Conservation (phyloP, 2,888 invertebrate genomes). For the Heliconius cydno region DNA sequence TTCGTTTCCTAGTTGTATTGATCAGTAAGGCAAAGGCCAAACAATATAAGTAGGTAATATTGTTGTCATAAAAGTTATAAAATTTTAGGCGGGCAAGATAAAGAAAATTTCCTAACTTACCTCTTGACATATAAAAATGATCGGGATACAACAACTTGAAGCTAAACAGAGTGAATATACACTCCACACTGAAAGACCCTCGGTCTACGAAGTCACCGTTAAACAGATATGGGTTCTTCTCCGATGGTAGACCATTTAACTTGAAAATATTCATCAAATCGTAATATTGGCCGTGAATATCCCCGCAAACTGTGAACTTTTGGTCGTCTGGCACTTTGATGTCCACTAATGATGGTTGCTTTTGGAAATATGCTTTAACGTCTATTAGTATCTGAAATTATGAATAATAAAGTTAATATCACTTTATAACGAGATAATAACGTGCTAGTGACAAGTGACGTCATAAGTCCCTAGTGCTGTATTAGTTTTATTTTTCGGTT, state of each 20-base stretch:
- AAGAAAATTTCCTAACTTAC: conserved; percentile 77
- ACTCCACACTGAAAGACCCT: conserved; percentile 99
- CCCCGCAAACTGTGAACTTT: conserved; percentile 99
- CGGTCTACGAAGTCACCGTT: conserved; percentile 99
- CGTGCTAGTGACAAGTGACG: neutral
- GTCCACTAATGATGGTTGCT: conserved; percentile 94
- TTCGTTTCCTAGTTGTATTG: no score
- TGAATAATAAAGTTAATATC: neutral
- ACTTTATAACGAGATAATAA: neutral
- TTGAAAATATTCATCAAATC: conserved; percentile 99
- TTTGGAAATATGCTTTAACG: conserved; percentile 92
- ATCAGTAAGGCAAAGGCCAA: no score
- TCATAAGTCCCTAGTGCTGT: neutral
- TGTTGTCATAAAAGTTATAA: no score
- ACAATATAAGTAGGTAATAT: no score
- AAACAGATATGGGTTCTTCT: conserved; percentile 97
- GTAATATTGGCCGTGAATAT: conserved; percentile 99
- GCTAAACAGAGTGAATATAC: conserved; percentile 98
- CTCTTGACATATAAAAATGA: conserved; percentile 98
- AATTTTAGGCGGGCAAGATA: neutral
- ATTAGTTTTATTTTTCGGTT: neutral
- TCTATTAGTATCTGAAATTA: conserved; percentile 93
- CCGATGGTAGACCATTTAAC: conserved; percentile 97
- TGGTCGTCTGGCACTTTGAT: conserved; percentile 92
- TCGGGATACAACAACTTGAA: conserved; percentile 98